A percentile compares a stretch with the other conserved stretches of the same genome.
Conservation (phyloP, 2,797 vertebrate species). For the Gallinago solitaria region DNA sequence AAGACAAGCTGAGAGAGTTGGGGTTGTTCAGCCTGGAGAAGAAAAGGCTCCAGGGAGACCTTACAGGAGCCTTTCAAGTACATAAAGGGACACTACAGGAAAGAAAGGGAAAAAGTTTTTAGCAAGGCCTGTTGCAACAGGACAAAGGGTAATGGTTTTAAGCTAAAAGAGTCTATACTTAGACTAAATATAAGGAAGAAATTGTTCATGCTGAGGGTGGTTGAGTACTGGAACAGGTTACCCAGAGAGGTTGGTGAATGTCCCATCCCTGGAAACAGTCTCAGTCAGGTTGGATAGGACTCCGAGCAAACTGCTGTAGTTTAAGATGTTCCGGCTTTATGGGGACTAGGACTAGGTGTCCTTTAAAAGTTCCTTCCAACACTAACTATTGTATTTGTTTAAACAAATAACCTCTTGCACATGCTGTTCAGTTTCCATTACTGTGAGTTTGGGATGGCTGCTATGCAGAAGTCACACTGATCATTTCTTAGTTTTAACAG, state of each 20-base stretch:
- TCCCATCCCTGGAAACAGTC: neutral
- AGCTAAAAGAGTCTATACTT: neutral
- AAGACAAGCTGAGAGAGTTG: neutral
- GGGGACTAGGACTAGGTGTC: neutral
- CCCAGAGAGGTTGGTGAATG: neutral
- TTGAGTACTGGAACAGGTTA: neutral
- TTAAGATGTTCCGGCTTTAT: neutral
- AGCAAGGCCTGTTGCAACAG: neutral
- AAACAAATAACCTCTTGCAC: neutral
- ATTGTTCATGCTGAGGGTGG: neutral
- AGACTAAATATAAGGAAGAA: neutral
- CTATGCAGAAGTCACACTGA: neutral
- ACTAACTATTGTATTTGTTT: neutral
- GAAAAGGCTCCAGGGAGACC: neutral
- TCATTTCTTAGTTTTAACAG: neutral
- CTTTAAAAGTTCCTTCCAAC: neutral
- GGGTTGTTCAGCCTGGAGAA: neutral
- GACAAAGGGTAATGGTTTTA: neutral
- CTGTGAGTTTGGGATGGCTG: neutral
- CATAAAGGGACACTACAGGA: neutral
- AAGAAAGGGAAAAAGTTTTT: neutral
- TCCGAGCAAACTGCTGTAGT: neutral
- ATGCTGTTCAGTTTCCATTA: neutral
- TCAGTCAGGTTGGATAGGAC: neutral
- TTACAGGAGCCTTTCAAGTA: neutral